Evolutionary conservation across 2,113 vertebrate genomes (phyloP), one percentile per base, ranked within the genome.

Genomic region (Todiramphus saurophagus): DNA sequence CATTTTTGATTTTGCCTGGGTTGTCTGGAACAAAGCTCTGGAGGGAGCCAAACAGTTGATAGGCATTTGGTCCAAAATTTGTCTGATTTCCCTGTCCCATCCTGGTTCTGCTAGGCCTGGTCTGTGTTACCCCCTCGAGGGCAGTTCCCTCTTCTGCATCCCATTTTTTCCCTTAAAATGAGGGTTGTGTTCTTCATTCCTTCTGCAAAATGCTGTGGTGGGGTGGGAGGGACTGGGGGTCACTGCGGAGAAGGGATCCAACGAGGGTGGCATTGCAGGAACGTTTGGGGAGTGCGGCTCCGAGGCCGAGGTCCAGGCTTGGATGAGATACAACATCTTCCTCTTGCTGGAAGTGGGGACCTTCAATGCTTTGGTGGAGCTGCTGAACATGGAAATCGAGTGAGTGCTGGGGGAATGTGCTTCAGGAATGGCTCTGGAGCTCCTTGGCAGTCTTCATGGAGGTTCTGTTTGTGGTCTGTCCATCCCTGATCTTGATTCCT

Each of bases 341-440:
- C 98, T 99, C 37, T 94, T 99, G 93, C 97, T 99, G 95, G 99
- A 99, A 46, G 99, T 99, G 83, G 99, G 99, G 37, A 99, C 99
- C 0, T 99, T 99, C 97, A 98, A 98, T 18, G 99, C 99, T 51
- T 93, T 99, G 95, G 99, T 99, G 97, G 99, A 99, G 95, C 98
- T 99, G 89, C 99, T 99, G 70, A 99, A 99, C 98, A 99, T 99
- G 99, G 99, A 99, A 95, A 99, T 99, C 4, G 99, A 99, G 99
- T 99, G 98, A 98, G 99, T 97, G 70, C 37, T 63, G 44, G 1
- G 10, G 87, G 56, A 28, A 43, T 25, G 28, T 9, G 1, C 48
- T 28, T 25, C 20, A 21, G 59, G 11, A 46, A 58, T 7, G 33
- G 44, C 72, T 28, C 35, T 30, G 59, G 31, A 39, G 59, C 66